Conservation (phyloP, 2,797 vertebrate genomes). For the Hemibagrus guttatus region DNA sequence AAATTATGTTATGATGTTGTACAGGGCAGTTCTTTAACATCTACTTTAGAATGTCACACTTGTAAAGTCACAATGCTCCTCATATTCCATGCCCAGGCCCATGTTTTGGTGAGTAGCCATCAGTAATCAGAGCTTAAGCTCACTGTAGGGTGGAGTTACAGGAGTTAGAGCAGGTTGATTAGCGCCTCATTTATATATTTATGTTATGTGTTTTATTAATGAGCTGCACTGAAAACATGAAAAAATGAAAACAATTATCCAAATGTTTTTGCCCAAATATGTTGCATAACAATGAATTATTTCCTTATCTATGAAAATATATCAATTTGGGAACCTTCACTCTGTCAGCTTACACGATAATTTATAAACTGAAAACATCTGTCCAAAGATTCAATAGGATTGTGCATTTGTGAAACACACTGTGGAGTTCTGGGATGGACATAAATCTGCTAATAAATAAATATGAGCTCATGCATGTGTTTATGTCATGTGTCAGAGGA, state of each 20-base stretch:
- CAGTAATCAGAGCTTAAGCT: not conserved
- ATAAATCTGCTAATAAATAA: conserved; percentile 18
- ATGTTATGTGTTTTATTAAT: not conserved
- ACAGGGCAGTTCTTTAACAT: not conserved
- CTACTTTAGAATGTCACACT: not conserved
- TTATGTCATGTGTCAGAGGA: conserved; percentile 31
- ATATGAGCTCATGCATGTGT: conserved; percentile 39
- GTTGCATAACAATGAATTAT: not conserved
- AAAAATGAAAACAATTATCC: not conserved
- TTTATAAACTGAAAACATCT: conserved; percentile 32
- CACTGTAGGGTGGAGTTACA: not conserved
- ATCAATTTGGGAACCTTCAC: not conserved
- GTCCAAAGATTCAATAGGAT: conserved; percentile 9
- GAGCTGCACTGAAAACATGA: not conserved
- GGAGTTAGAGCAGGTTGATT: not conserved
- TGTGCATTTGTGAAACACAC: conserved; percentile 37
- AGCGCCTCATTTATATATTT: not conserved
- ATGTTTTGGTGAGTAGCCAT: not conserved
- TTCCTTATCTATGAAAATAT: not conserved
- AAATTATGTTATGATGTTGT: not conserved
- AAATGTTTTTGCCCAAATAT: not conserved
- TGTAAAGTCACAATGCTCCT: not conserved
- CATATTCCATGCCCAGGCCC: not conserved
- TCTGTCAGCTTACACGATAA: conserved; percentile 11
- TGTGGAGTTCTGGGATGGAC: conserved; percentile 24